phyloP scores from a whole-genome alignment of 2,113 vertebrate genomes.

The Spermophilus dauricus region DNA sequence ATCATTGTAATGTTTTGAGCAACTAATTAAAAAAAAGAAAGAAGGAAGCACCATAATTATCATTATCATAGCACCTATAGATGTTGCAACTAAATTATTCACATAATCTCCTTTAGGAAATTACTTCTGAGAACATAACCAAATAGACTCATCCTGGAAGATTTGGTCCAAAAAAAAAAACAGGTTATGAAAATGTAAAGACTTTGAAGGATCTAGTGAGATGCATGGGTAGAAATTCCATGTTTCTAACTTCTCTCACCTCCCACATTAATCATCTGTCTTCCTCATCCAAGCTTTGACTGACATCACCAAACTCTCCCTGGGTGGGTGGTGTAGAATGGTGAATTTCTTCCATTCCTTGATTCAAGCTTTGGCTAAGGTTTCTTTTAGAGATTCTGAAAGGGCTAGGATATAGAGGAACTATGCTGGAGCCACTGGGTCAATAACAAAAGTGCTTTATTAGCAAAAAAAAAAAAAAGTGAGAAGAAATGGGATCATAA shows the following conservation, averaged over 20 bases:
- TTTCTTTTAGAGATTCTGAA: not conserved
- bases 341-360: not conserved
- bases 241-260: not conserved
- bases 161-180: not conserved
- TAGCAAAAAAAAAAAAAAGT: not conserved
- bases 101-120: not conserved
- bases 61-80: not conserved
- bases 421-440: not conserved
- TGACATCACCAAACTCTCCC: not conserved
- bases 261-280: not conserved
- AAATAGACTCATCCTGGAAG: not conserved
- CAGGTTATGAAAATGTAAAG: not conserved
- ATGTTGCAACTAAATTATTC: not conserved
- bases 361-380: not conserved
- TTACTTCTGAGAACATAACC: not conserved
- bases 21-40: too few relatives aligned
- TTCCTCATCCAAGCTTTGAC: not conserved
- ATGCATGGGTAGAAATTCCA: not conserved
- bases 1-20: too few relatives aligned
- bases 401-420: not conserved
- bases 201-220: not conserved
- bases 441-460: not conserved
- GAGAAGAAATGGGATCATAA: not conserved
- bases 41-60: not conserved
- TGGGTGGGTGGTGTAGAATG: not conserved